Evolutionary conservation across 2,888 invertebrate species (phyloP), one percentile per base, ranked within the genome.

Genomic region (Drosophila merina): DNA sequence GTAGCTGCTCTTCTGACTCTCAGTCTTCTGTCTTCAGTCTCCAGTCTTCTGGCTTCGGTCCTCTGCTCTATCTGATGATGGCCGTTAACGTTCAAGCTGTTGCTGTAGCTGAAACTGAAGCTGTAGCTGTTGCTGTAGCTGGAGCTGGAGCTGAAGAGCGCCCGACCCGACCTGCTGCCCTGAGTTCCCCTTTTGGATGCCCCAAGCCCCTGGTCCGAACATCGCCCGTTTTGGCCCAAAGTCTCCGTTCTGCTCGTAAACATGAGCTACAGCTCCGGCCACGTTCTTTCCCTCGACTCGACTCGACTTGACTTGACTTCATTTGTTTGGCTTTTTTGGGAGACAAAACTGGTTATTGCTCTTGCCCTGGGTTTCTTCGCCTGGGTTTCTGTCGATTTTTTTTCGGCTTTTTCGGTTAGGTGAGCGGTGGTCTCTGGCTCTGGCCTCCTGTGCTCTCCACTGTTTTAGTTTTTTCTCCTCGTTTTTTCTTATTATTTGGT

Each of bases 301-400:
- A 14, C 14, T 14, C 44, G 10, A 25, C 54, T 74, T 64, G 64
- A 72, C 81, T 78, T 77, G 76, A 79, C 76, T 86, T 78, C 86
- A 81, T 88, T 89, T 88, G 87, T 85, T 87, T 86, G 86, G 87
- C 88, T 86, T 90, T 89, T 89, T 87, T 80, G 82, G 86, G 86
- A 79, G 85, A 89, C 85, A 86, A 85, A 90, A 90, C 90, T 87
- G 89, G 90, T 90, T 90, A 86, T 89, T 84, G 78, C 85, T 88
- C 89, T 85, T 77, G 83, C 14, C 62, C 72, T 56, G 48, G 55
- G 63, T 66, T 73, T 64, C 57, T 71, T 28, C 28, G 30, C 56
- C 74, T 72, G 42, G 69, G 4, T 50, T 52, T 52, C 66, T 54
- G 51, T 36, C n/a, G 59, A 25, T 50, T 52, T 52, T 69, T 69